These are phyloP conservation scores for Melieria omissa DNA, from an alignment of 2,888 invertebrate species.

Conservation along the genomic window DNA sequence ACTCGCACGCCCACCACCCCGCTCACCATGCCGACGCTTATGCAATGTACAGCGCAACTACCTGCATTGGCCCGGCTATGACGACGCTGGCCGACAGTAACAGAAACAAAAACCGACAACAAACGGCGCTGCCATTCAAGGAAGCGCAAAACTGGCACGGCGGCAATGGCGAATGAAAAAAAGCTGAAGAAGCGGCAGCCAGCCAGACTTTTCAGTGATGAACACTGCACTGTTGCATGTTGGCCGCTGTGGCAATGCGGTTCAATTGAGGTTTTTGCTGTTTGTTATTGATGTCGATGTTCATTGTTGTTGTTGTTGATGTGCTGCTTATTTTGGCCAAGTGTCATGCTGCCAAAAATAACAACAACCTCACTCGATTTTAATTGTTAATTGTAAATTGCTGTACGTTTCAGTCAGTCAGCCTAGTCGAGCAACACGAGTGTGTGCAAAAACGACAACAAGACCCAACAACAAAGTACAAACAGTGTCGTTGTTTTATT, in stretches of 20 bases:
- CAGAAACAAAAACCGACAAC: slow-evolving; percentile 13
- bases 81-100: slow-evolving; percentile 18
- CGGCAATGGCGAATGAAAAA: neutral
- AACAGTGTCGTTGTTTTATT: no score
- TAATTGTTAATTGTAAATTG: slow-evolving; percentile 25
- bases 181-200: neutral
- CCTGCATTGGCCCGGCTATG: slow-evolving; percentile 21
- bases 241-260: neutral
- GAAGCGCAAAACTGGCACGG: neutral
- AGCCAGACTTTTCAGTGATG: neutral
- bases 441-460: no score
- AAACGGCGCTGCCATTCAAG: slow-evolving; percentile 14
- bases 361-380: neutral
- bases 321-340: neutral
- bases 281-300: no score
- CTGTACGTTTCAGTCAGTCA: neutral
- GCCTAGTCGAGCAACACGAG: no score
- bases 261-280: no score
- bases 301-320: no score
- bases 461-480: no score
- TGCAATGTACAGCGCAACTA: slow-evolving; percentile 17
- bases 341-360: slow-evolving; percentile 14
- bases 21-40: slow-evolving; percentile 3
- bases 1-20: neutral
- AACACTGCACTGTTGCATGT: neutral